Evolutionary conservation across 2,113 vertebrate genomes (phyloP), one percentile per base, ranked within the genome.

Genomic region (Heterotilapia buettikoferi): DNA sequence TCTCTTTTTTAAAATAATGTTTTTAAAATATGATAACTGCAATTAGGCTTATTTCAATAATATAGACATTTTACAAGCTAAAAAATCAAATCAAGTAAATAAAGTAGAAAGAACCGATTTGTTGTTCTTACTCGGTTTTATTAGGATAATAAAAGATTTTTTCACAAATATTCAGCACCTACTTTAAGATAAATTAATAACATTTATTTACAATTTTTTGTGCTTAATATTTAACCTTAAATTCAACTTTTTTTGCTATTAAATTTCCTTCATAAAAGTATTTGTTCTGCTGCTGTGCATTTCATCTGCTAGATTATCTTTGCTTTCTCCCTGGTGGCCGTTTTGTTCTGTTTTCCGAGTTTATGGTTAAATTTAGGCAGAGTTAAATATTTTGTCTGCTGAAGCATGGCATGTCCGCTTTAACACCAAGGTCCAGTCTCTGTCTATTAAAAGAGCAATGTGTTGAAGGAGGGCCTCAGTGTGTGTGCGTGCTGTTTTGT

Each of bases 371-470:
- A 52, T 79, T 36, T 26, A 13, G 50, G 5, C 3, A 3, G 19
- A 10, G 10, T 47, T 8, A 29, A 63, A 54, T 57, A 11, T 79
- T 36, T 57, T 14, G 53, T n/a, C 16, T 57, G 52, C 59, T 47
- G 6, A 40, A 83, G 54, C 6, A 18, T 19, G 68, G 18, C 36
- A 16, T 71, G 66, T 88, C 40, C 11, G 53, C 86, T 78, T 86
- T 71, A 53, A 47, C 68, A 68, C 61, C 73, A 80, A 85, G 80
- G 81, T 86, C 83, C 33, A 43, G 79, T 19, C 7, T 66, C n/a
- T 13, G 80, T 73, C 83, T 87, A 89, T 93, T 88, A 94, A 95
- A 94, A 93, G 93, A 94, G 93, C 92, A 95, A 63, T 54, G 36
- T 82, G 14, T 88, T 89, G 63, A 82, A 87, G 81, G 85, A 86